Conservation (phyloP, 2,797 vertebrate genomes). For the Bradypodion pumilum region DNA sequence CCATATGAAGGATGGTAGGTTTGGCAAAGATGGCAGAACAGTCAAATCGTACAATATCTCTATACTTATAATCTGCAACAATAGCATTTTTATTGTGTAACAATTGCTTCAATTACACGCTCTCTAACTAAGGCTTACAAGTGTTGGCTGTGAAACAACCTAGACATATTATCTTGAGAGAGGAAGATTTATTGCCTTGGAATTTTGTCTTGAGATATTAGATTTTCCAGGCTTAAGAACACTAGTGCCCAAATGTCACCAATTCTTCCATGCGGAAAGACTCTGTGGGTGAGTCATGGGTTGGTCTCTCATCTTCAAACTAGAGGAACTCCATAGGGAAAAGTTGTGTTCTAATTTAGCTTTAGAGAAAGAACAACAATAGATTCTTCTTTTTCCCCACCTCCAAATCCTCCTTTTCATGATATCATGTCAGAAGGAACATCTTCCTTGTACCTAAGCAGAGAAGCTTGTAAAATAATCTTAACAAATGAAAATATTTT, state of each 20-base stretch:
- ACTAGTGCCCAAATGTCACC: background rate
- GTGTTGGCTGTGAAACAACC: background rate
- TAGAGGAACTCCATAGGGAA: background rate
- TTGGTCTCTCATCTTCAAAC: background rate
- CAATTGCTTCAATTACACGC: too few species aligned
- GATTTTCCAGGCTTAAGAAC: background rate
- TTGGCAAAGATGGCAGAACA: background rate
- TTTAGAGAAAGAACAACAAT: slow-evolving; percentile 14
- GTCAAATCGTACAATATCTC: background rate
- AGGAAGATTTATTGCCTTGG: background rate
- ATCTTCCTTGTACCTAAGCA: slow-evolving; percentile 32
- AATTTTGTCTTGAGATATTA: background rate
- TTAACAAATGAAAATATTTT: slow-evolving; percentile 40
- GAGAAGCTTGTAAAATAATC: slow-evolving; percentile 34
- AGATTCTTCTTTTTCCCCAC: background rate
- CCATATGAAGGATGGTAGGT: too few species aligned
- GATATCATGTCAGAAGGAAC: slow-evolving; percentile 7
- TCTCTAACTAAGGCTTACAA: background rate
- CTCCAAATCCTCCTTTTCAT: slow-evolving; percentile 28
- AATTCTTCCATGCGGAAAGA: background rate
- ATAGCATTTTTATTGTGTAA: too few species aligned
- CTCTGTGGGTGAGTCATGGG: background rate
- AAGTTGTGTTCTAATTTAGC: background rate
- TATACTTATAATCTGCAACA: too few species aligned
- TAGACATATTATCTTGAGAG: background rate